A percentile compares a stretch with the other conserved stretches of the same genome.
Evolutionary conservation across 2,888 invertebrate genomes (phyloP).

Genomic region (Alloplasta piceator): DNA sequence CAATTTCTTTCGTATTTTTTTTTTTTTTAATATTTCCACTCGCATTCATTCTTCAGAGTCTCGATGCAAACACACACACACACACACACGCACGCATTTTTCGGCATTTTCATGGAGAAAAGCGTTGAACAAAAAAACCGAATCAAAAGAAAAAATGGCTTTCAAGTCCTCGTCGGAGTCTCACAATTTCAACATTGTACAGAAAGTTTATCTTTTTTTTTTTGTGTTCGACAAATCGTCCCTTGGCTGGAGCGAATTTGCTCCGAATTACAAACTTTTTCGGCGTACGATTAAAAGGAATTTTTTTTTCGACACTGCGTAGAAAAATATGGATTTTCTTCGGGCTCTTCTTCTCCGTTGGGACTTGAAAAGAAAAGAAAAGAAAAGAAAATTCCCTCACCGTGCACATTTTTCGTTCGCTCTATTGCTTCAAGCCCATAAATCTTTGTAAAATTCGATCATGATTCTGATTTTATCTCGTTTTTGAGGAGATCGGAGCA

Average conservation of each 20-base stretch:
- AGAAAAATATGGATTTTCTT: slow-evolving; percentile 77
- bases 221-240: slow-evolving; percentile 10
- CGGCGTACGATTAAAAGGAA: slow-evolving; percentile 48
- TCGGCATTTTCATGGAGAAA: slow-evolving; percentile 39
- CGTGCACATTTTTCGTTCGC: neutral
- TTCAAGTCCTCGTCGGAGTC: slow-evolving; percentile 1
- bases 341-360: slow-evolving; percentile 69
- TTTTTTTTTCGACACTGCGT: slow-evolving; percentile 74
- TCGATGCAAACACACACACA: slow-evolving; percentile 60
- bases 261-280: slow-evolving; percentile 65
- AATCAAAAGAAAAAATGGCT: slow-evolving; percentile 21
- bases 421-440: slow-evolving; percentile 49
- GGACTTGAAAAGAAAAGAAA: neutral
- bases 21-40: slow-evolving; percentile 67
- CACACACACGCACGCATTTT: slow-evolving; percentile 47
- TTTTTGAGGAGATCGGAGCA: no score
- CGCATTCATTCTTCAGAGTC: slow-evolving; percentile 65
- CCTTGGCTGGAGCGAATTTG: slow-evolving; percentile 35
- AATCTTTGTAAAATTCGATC: no score
- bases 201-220: slow-evolving; percentile 11
- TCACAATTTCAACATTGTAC: slow-evolving; percentile 6
- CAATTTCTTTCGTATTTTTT: slow-evolving; percentile 5
- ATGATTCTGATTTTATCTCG: no score
- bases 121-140: neutral
- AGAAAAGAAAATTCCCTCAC: neutral